A percentile compares a stretch with the other conserved stretches of the same genome.
These are phyloP conservation scores for Chaetodon trifasciatus DNA, from an alignment of 2,797 vertebrate species.

Conservation along the genomic window DNA sequence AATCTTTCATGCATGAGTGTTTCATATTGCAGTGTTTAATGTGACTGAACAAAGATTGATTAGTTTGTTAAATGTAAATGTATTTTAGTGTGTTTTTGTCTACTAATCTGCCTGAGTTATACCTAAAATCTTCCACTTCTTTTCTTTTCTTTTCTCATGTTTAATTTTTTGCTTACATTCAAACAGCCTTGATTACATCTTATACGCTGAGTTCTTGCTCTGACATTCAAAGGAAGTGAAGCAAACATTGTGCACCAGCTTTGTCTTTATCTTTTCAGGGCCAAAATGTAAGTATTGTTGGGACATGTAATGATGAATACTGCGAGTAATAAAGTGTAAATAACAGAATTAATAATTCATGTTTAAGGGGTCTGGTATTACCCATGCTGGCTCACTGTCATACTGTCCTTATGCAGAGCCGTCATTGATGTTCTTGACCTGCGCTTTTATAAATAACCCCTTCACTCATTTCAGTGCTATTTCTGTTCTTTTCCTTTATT, in stretches of 20 bases:
- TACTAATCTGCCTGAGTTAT: background rate
- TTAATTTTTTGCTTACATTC: background rate
- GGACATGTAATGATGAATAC: background rate
- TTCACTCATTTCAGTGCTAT: background rate
- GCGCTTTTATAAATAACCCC: background rate
- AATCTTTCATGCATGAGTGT: background rate
- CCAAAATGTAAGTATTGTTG: no score
- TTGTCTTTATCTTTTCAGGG: background rate
- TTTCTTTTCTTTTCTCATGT: background rate
- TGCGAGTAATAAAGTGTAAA: background rate
- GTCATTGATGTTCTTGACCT: background rate
- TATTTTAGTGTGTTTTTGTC: background rate
- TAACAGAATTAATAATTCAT: background rate
- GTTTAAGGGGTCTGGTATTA: background rate
- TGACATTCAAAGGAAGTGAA: background rate
- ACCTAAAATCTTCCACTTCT: background rate
- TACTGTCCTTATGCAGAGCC: no score
- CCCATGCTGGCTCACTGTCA: background rate
- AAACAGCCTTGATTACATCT: background rate
- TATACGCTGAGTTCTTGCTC: background rate
- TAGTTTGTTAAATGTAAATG: background rate
- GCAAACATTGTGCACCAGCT: background rate
- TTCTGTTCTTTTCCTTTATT: conserved; percentile 77
- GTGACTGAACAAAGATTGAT: background rate
- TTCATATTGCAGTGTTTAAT: background rate